phyloP scores from a whole-genome alignment of 2,888 invertebrate genomes.

The Hemicrepidius hirtus region DNA sequence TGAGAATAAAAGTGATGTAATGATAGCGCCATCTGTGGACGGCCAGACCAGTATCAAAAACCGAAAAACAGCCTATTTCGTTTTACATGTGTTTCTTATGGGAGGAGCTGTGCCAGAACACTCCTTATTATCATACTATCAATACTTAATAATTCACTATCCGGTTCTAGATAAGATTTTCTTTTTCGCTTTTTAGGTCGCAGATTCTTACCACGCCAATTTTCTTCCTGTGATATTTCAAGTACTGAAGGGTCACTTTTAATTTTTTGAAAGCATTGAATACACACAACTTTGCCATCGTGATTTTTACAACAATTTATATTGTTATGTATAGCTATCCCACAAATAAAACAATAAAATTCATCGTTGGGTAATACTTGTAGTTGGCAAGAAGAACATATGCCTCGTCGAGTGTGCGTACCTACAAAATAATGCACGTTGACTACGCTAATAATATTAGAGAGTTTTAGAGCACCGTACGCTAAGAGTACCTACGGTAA shows the following conservation, averaged over 20 bases:
- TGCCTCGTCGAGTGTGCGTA: neutral
- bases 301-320: neutral
- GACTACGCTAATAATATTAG: neutral
- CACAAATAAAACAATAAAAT: neutral
- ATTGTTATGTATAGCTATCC: neutral
- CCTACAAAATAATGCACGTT: neutral
- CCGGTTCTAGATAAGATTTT: neutral
- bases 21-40: too few species aligned
- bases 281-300: neutral
- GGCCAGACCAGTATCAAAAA: too few species aligned
- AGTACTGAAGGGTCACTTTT: neutral
- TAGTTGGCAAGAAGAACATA: neutral
- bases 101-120: too few species aligned
- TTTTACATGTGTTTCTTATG: too few species aligned
- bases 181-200: neutral
- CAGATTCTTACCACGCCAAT: neutral
- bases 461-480: too few species aligned
- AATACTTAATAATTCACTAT: neutral
- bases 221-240: neutral
- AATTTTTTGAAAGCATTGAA: neutral
- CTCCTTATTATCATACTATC: too few species aligned
- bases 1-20: too few species aligned
- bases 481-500: too few species aligned
- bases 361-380: neutral
- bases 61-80: too few species aligned